phyloP scores from a whole-genome alignment of 2,888 invertebrate genomes.

The Pecten maximus region DNA sequence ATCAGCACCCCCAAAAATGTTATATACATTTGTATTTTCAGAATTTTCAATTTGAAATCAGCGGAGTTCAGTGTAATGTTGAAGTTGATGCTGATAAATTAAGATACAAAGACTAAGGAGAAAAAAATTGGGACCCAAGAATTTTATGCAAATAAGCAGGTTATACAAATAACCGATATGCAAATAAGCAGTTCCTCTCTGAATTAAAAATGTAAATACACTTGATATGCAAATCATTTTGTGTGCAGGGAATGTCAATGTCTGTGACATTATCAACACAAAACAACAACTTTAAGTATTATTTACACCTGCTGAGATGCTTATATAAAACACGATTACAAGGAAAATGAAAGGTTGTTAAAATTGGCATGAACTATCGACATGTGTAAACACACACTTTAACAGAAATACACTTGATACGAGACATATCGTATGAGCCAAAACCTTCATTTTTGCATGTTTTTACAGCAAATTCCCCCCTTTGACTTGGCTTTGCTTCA shows the following conservation, averaged over 20 bases:
- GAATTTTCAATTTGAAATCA: no score
- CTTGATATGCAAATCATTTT: not conserved
- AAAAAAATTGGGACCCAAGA: no score
- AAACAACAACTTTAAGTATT: not conserved
- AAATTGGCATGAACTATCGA: not conserved
- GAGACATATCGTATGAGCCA: not conserved
- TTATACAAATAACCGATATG: not conserved
- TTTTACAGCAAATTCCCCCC: slow-evolving; percentile 17
- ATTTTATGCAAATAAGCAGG: no score
- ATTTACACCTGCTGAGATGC: not conserved
- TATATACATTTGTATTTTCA: no score
- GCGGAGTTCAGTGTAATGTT: no score
- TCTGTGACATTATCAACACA: no score
- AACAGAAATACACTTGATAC: not conserved
- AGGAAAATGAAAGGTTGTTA: not conserved
- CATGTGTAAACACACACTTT: not conserved
- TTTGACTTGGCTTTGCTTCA: slow-evolving; percentile 31
- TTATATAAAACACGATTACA: not conserved
- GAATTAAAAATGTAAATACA: not conserved
- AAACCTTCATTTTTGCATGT: slow-evolving; percentile 8
- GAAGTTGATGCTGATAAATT: no score
- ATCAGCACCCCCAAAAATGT: no score
- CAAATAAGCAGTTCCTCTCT: no score
- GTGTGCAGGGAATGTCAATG: not conserved
- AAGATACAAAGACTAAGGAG: no score